Evolutionary conservation across 92 coral and sea anemone species (phyloP), one percentile per base, ranked within the genome.

Genomic region (Actinernus sp.): DNA sequence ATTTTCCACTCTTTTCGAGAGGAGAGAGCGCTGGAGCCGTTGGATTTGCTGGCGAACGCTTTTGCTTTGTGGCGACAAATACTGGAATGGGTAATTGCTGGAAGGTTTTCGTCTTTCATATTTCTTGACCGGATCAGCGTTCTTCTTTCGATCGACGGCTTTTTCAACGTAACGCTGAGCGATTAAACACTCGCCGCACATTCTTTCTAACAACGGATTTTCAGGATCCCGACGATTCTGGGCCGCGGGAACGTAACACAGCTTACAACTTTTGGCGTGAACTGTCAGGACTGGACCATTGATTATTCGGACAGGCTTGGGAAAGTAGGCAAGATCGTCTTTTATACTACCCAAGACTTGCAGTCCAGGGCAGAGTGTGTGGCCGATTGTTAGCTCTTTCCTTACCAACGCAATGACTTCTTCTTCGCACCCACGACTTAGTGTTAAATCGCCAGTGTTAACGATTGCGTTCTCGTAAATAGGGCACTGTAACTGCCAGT

Each of bases 151-250:
- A 2, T 49, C 14, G 4, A 49, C 12, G 3, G 57, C 57, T 4
- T 49, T 49, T 29, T 49, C 3, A 2, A 49, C 57, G 27, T 49
- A 49, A 2, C 57, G 57, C 24, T 19, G 14, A 19, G 26, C 3
- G 24, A 49, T 49, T 2, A 49, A 25, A 49, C 57, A 49, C 26
- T 6, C 26, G 24, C 57, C 57, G 14, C 57, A 49, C 57, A 5
- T 19, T 3, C 24, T 49, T 3, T 4, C 6, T 25, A 19, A 19
- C 25, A 19, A 25, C 12, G 57, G 25, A 21, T 49, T 25, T 2
- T 3, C 12, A 2, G 24, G 4, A 3, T 4, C 3, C 26, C 3
- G 4, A 2, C 3, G 57, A 4, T 19, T 21, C 12, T 49, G 2
- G 4, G 2, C 24, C 2, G 57, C 18, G 11, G 57, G 57, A 3